Base-by-base conservation (phyloP, 2,797 vertebrate species). In the Anguilla anguilla region DNA sequence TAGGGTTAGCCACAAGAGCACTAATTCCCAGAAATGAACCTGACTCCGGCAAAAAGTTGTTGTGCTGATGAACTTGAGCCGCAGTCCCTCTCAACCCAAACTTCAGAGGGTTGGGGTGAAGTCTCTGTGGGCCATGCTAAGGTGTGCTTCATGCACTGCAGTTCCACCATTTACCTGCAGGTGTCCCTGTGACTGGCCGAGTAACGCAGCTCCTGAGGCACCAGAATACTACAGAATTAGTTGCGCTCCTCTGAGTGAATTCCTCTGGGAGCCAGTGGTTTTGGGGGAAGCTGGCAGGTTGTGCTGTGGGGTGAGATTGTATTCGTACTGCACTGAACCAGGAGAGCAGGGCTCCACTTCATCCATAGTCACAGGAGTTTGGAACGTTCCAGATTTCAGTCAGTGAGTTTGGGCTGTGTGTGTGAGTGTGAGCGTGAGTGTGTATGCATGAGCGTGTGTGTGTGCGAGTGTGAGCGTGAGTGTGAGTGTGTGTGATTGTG, bases 21-120 rank as follows among this genome's bases (percentile, higher is more conserved):
- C 61, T 64, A 64, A 64, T 64, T 64, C 61, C 91, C 88, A 35
- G 90, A 91, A 92, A 92, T 94, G 94, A 94, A 31, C 31, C 91
- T 87, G 90, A 89, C 92, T 92, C 91, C 59, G n/a, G 10, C 17
- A 95, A 59, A 92, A 93, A 92, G 88, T 92, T 91, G 64, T 25
- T 61, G 35, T 81, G 91, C 39, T 91, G 92, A 6, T 85, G 77
- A 90, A 92, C 89, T 51, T 86, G 82, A 25, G 46, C 81, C 43
- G 86, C 69, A 83, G 87, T 87, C 90, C 89, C 89, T 86, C 90
- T 90, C 93, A 89, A 91, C 28, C 57, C 28, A 67, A 67, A 67
- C 22, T 67, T 10, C 55, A 15, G 55, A 57, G 55, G 51, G 11
- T 67, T 1, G 61, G 61, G 61, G 19, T 1, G 6, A 85, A 49